These are phyloP conservation scores for Maniola hyperantus DNA, from an alignment of 2,888 invertebrate genomes.

Conservation along the genomic window DNA sequence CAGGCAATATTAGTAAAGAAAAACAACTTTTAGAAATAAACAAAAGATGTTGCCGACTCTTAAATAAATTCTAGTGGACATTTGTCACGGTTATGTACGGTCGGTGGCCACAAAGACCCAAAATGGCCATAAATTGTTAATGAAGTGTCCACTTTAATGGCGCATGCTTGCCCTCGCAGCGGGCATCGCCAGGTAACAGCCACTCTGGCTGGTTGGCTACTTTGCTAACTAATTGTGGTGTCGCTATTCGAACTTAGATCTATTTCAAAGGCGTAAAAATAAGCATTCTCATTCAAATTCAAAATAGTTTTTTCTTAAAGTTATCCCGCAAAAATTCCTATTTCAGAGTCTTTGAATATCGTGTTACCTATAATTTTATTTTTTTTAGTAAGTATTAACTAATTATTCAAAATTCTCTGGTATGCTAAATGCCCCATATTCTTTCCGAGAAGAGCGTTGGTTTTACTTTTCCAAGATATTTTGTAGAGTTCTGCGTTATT, in stretches of 20 bases:
- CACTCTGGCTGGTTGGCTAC: background rate
- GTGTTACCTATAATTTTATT: too few relatives aligned
- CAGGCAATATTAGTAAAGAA: background rate
- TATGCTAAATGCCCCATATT: too few relatives aligned
- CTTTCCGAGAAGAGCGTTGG: too few relatives aligned
- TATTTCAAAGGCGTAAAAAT: background rate
- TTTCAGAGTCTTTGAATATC: too few relatives aligned
- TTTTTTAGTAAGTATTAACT: too few relatives aligned
- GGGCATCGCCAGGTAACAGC: slow-evolving; percentile 45
- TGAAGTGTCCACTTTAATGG: slow-evolving; percentile 57
- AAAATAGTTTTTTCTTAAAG: background rate
- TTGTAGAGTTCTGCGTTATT: too few relatives aligned
- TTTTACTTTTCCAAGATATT: too few relatives aligned
- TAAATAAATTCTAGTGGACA: slow-evolving; percentile 40
- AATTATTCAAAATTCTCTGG: too few relatives aligned
- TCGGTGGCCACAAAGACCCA: slow-evolving; percentile 53
- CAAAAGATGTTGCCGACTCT: background rate
- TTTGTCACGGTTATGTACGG: slow-evolving; percentile 53
- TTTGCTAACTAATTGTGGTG: background rate
- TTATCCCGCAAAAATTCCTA: too few relatives aligned
- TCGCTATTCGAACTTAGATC: background rate
- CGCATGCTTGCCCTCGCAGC: slow-evolving; percentile 47
- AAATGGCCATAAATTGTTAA: slow-evolving; percentile 59
- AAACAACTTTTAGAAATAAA: background rate
- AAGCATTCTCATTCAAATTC: background rate